Evolutionary conservation across 2,113 vertebrate species (phyloP).

Genomic region (Mandrillus leucophaeus): DNA sequence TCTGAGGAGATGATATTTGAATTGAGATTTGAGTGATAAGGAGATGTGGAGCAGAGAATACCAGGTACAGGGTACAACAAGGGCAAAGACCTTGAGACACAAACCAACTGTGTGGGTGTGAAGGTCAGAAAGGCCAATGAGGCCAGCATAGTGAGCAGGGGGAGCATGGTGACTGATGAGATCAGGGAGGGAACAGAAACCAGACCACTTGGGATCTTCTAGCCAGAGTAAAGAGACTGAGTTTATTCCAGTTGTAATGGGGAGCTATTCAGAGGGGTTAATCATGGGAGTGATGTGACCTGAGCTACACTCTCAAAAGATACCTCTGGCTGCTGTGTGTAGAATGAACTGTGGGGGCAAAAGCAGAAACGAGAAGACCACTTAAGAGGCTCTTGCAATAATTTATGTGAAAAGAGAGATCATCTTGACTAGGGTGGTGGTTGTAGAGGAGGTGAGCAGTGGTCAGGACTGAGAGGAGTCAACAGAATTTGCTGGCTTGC

Average conservation of each 20-base stretch:
- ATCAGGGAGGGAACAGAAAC: background rate
- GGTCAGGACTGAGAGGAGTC: background rate
- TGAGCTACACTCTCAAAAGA: background rate
- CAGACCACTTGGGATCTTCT: fast-evolving
- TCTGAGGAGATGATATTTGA: background rate
- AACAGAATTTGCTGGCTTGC: background rate
- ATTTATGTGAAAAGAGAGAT: background rate
- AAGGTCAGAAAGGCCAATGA: background rate
- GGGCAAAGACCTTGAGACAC: background rate
- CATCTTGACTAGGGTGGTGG: fast-evolving
- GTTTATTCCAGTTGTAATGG: background rate
- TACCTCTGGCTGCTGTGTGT: background rate
- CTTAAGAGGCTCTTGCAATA: background rate
- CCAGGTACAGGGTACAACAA: background rate
- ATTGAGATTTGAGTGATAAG: background rate
- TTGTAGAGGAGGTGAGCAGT: background rate
- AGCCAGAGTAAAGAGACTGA: background rate
- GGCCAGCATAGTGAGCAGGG: background rate
- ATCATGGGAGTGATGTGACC: background rate
- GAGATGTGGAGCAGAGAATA: background rate
- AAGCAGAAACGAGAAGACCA: background rate
- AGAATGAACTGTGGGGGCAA: background rate
- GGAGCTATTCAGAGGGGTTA: background rate
- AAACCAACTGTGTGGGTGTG: background rate
- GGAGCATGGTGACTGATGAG: background rate